Conservation (phyloP, 2,797 vertebrate species). For the Lagodon rhomboides region DNA sequence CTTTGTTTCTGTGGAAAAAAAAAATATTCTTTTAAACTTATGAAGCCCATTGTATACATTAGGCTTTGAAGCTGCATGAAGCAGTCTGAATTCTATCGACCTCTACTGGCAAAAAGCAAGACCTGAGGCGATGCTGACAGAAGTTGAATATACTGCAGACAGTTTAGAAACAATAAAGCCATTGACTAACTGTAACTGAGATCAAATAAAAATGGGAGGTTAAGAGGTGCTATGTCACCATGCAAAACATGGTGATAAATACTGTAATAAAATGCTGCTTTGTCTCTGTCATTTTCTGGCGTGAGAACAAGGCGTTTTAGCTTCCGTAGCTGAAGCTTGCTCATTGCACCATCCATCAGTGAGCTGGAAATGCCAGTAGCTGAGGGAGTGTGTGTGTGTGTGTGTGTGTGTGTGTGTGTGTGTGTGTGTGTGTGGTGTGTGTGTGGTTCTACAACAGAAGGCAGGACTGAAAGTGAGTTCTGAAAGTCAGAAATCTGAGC, state of each 20-base stretch:
- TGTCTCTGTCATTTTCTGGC: constrained; percentile 39
- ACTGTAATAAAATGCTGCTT: constrained; percentile 43
- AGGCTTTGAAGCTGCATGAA: constrained; percentile 38
- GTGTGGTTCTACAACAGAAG: constrained; percentile 1
- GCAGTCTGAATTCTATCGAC: constrained; percentile 7
- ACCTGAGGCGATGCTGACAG: background rate
- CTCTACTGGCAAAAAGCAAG: constrained; percentile 5
- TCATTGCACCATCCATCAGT: constrained; percentile 55
- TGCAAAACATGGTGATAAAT: constrained; percentile 55
- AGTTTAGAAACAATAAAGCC: constrained; percentile 8
- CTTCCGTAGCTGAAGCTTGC: constrained; percentile 29
- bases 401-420: background rate
- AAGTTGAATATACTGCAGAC: background rate
- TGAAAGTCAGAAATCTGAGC: constrained; percentile 22
- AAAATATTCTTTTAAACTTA: constrained; percentile 43
- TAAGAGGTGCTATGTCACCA: constrained; percentile 40
- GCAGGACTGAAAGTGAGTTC: background rate
- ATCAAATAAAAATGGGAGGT: constrained; percentile 19
- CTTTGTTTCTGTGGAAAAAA: constrained; percentile 40
- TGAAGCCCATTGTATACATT: constrained; percentile 40
- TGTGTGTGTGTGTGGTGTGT: background rate
- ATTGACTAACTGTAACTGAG: constrained; percentile 19
- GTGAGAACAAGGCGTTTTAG: constrained; percentile 38
- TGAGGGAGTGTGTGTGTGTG: background rate
- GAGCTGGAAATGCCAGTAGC: constrained; percentile 44